Base-by-base conservation (phyloP, 1,140 invertebrate genomes). In the Eciton burchellii region DNA sequence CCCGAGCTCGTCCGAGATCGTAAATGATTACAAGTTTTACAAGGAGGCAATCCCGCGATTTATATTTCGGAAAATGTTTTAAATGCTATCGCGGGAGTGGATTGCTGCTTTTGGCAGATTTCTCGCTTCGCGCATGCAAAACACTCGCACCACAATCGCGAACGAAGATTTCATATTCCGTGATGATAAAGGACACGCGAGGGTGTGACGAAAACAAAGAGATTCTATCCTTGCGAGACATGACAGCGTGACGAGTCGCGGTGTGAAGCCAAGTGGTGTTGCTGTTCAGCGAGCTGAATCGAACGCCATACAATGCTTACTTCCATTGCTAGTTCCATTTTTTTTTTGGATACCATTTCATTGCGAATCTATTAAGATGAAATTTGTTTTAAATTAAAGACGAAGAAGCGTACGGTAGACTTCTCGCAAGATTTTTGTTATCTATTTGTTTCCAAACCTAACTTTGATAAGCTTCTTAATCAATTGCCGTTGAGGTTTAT, bases 111-210 rank as follows among this genome's bases (percentile, higher is more conserved):
- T 59, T 21, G 14, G 14, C 24, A 26, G 24, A 14, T 59, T 24
- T 1, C 12, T 59, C 56, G 24, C 24, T 26, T 59, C 26, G 14
- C 60, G 4, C 29, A n/a, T 9, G 16, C 16, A 6, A 26, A 19
- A n/a, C 19, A 47, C 43, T 66, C 43, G 26, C 9, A 16, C 4
- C 0, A 19, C 11, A 26, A 21, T 35, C 49, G 45, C 9, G n/a
- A 59, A 12, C 29, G 41, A 63, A 45, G 43, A 59, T 63, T 49
- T 43, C 49, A 63, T 43, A 63, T 43, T 41, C 56, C 57, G 47
- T 35, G 43, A 19, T 26, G n/a, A 76, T 43, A 35, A 76, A 63
- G 43, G 59, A n/a, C n/a, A n/a, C n/a, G 26, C 26, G n/a, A 47
- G 43, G 56, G 16, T 56, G 68, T 16, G 70, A 60, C 21, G 35